Evolutionary conservation across 2,888 invertebrate species (phyloP), one percentile per base, ranked within the genome.

Genomic region (Arctia plantaginis): DNA sequence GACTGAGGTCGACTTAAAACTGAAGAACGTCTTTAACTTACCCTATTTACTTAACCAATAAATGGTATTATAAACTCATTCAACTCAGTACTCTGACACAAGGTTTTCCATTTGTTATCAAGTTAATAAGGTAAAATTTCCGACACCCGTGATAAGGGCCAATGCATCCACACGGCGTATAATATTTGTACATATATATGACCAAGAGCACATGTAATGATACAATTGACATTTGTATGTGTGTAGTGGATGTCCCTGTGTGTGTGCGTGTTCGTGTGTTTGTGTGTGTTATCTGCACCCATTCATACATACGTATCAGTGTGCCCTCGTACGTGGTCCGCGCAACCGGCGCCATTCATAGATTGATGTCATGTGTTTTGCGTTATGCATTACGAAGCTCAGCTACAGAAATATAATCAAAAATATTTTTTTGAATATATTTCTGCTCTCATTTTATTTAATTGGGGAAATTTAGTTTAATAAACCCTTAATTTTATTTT

Each of bases 251-350:
- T 55, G n/a, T 47, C 30, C 20, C 13, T 13, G 51, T n/a, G n/a
- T 72, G 69, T 65, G 66, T 62, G 74, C 77, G 69, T 64, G 69
- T 18, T 66, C 67, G 39, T 69, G 80, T 71, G 79, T 67, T 70
- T 79, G 80, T 86, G 80, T 79, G 82, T 62, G 86, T 86, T 87
- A 88, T 89, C 89, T 71, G 77, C 80, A 81, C 84, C 85, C 89
- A 88, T 89, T 88, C 87, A 88, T 80, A 78, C 72, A 70, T 69
- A 33, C 68, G 69, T 71, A 72, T 73, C 69, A 67, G 72, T 74
- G 84, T 75, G 72, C 79, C 80, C 80, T 81, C 80, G 80, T 82
- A 86, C 82, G 82, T 80, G 76, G 80, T 74, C 66, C 71, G 69
- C 65, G 73, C 79, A 72, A 67, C 73, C 72, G 23, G 59, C 66